phyloP scores from a whole-genome alignment of 2,113 vertebrate species.

The Pithys albifrons region DNA sequence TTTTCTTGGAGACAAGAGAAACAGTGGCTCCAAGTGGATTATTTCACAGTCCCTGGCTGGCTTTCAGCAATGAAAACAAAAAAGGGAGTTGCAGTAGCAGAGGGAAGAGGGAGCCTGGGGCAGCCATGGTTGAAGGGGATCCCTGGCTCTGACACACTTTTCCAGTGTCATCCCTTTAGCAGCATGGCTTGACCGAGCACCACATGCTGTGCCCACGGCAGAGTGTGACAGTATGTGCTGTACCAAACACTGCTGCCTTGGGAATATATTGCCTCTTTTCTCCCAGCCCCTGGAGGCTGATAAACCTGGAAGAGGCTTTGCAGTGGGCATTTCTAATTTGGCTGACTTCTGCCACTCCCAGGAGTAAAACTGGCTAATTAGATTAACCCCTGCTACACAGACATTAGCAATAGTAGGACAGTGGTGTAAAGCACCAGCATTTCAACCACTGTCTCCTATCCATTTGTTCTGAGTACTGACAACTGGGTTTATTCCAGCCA shows the following conservation, averaged over 20 bases:
- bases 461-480: not conserved
- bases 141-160: not conserved
- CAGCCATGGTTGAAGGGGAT: rapidly evolving
- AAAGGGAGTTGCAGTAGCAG: not conserved
- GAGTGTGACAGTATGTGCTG: not conserved
- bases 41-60: not conserved
- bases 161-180: not conserved
- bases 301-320: not conserved
- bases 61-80: not conserved
- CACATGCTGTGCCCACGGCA: rapidly evolving
- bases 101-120: not conserved
- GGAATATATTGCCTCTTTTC: not conserved
- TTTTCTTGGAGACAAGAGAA: slow-evolving; percentile 43
- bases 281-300: not conserved
- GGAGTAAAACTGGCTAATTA: slow-evolving; percentile 29
- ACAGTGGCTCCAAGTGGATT: not conserved
- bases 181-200: not conserved
- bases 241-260: not conserved
- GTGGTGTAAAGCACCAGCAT: not conserved
- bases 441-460: not conserved
- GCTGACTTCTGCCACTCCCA: not conserved
- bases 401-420: not conserved
- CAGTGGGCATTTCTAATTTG: slow-evolving; percentile 33
- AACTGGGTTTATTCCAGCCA: not conserved
- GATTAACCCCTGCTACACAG: not conserved